These are phyloP conservation scores for Batillaria attramentaria DNA, from an alignment of 1,140 invertebrate species.

Conservation along the genomic window DNA sequence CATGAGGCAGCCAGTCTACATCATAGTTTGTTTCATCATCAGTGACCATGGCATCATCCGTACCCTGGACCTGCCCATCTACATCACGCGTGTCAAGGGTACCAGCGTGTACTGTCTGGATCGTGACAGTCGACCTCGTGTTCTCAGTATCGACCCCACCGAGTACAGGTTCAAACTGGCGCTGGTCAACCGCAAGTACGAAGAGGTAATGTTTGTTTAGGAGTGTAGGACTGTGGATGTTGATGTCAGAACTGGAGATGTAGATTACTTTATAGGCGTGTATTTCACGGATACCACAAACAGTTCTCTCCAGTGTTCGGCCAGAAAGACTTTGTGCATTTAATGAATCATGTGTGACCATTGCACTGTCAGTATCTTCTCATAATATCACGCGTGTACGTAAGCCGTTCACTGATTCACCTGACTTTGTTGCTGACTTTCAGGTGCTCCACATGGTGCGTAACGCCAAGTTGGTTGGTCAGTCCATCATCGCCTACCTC, in stretches of 20 bases:
- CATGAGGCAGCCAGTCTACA: no score
- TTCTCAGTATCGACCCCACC: constrained; percentile 95
- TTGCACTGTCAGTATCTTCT: no score
- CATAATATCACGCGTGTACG: no score
- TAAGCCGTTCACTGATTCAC: no score
- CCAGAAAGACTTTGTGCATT: no score
- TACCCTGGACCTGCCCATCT: constrained; percentile 97
- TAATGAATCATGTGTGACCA: no score
- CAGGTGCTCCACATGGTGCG: constrained; percentile 96
- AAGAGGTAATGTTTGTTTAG: constrained; percentile 86
- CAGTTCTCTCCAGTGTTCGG: no score
- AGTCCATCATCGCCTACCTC: constrained; percentile 98
- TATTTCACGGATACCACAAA: no score
- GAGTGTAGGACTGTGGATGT: no score
- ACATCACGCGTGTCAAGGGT: constrained; percentile 94
- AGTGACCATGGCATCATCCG: constrained; percentile 98
- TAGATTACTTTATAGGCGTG: no score
- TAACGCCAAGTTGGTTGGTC: constrained; percentile 96
- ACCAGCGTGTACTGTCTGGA: constrained; percentile 95
- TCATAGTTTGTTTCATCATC: constrained; percentile 50
- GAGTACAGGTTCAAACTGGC: constrained; percentile 99
- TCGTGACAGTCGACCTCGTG: constrained; percentile 90
- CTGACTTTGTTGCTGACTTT: constrained; percentile 17
- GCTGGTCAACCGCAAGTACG: constrained; percentile 96
- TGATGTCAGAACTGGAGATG: no score